A percentile compares a stretch with the other conserved stretches of the same genome.
Conservation (phyloP, 2,113 vertebrate genomes). For the Pomatorhinus ruficollis region DNA sequence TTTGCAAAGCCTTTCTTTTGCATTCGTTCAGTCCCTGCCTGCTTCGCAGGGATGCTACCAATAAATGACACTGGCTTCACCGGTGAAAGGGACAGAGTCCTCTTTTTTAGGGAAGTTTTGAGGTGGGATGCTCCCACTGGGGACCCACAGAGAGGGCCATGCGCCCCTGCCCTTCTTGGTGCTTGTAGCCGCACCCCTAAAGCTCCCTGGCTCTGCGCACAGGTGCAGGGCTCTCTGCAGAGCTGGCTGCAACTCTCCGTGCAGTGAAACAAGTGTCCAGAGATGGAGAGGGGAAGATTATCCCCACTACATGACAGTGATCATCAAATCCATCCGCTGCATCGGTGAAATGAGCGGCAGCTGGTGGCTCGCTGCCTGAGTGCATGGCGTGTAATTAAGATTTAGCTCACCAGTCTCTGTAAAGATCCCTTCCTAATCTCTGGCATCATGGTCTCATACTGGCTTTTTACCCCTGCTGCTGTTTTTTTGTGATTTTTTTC, state of each 20-base stretch:
- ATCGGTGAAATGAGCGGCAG: background rate
- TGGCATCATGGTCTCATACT: background rate
- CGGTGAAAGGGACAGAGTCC: accelerated
- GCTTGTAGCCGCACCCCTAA: background rate
- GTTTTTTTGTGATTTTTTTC: background rate
- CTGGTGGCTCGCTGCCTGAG: background rate
- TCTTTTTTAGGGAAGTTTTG: background rate
- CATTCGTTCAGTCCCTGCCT: background rate
- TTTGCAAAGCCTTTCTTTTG: background rate
- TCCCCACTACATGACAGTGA: background rate
- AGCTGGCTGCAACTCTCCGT: background rate
- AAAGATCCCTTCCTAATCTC: constrained; percentile 28
- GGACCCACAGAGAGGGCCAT: accelerated
- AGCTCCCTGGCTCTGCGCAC: background rate
- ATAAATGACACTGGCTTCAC: background rate
- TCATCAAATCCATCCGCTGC: background rate
- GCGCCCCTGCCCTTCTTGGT: background rate
- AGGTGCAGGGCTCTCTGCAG: background rate
- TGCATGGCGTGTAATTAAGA: background rate
- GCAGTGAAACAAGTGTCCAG: background rate
- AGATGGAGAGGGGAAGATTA: background rate
- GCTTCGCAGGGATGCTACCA: background rate
- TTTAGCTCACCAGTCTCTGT: constrained; percentile 3
- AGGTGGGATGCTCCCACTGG: background rate
- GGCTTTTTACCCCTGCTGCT: background rate